Evolutionary conservation across 23 tunicate species (phyloP), one percentile per base, ranked within the genome.

Genomic region (Diplosoma virens): DNA sequence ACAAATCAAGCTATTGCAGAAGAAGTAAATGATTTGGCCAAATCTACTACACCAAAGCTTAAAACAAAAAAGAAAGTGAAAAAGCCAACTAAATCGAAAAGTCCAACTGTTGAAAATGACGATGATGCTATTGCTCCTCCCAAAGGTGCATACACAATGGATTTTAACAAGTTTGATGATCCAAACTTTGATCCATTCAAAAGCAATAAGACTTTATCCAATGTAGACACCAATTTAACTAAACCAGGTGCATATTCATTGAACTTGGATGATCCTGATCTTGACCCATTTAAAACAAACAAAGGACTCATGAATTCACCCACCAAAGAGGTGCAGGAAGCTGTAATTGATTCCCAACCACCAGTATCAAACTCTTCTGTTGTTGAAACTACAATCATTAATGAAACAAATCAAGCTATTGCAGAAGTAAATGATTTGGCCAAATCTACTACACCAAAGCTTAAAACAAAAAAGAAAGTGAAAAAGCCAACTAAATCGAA

Each of bases 231-330:
- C 11, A 35, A 21, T 72, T 23, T 67, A 6, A 22, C 52, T 7
- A 36, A 67, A 52, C 52, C 74, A 25, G 89, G 89, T 2, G 47
- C 84, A 0, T 85, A 85, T 47, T 50, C 77, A 29, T 72, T 79
- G 33, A 84, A 85, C 45, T 79, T 85, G n/a, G 84, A 85, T 47
- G 71, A 69, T 28, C 76, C 67, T 25, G 69, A 80, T 48, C 69
- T 66, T 68, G 92, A 85, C 45, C 92, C 92, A 17, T 85, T 85
- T 33, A 85, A 84, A 58, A 34, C 89, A 2, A 65, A 54, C 25
- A 84, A 77, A 50, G 48, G 78, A 17, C 22, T 81, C 0, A 20
- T 56, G n/a, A 81, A 81, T 72, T 32, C 21, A 36, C 69, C 69
- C 11, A 63, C 69, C 9, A n/a, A 56, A 56, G 64, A 16, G 16